These are phyloP conservation scores for Falco punctatus DNA, from an alignment of 2,113 vertebrate genomes.

Conservation along the genomic window DNA sequence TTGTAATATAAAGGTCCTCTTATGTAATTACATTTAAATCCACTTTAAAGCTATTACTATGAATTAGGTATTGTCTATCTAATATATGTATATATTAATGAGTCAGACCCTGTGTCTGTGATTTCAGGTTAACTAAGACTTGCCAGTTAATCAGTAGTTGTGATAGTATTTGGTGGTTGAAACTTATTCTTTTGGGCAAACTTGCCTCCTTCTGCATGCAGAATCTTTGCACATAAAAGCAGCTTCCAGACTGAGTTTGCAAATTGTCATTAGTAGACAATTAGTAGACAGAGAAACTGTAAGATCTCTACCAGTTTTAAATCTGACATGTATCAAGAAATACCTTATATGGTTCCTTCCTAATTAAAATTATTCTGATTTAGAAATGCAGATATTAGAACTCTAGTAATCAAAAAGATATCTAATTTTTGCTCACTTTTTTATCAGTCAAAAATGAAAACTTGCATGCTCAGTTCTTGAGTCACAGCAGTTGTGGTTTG, in stretches of 20 bases:
- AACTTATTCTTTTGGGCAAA: neutral
- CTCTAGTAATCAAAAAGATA: neutral
- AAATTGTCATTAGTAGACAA: neutral
- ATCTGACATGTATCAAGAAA: neutral
- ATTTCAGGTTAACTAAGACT: neutral
- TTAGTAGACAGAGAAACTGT: neutral
- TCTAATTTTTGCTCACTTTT: neutral
- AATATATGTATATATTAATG: too few species aligned
- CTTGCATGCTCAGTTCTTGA: neutral
- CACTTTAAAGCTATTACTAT: neutral
- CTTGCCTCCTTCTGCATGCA: neutral
- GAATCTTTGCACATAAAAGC: neutral
- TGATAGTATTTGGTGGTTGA: neutral
- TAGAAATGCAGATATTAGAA: neutral
- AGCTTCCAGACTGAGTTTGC: neutral
- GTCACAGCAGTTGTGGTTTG: neutral
- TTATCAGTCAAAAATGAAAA: neutral
- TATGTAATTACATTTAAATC: neutral
- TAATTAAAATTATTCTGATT: neutral
- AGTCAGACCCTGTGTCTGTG: neutral
- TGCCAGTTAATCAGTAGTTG: neutral
- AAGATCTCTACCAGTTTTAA: neutral
- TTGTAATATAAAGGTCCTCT: neutral
- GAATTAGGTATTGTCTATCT: neutral
- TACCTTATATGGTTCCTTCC: neutral